Evolutionary conservation across 2,113 vertebrate genomes (phyloP).

Genomic region (Pica pica): DNA sequence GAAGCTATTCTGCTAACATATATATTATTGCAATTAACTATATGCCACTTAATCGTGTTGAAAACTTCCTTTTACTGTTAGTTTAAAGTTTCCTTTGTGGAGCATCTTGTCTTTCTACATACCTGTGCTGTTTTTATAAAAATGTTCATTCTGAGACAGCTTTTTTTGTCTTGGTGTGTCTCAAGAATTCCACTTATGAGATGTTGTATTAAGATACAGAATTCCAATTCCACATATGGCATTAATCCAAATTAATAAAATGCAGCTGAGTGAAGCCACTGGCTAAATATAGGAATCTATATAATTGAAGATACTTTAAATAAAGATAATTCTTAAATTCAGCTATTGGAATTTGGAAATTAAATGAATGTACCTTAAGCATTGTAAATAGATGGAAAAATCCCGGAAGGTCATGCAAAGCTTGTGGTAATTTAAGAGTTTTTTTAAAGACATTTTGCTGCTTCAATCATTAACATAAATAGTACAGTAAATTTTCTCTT

Average conservation of each 20-base stretch:
- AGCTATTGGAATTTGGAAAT: neutral
- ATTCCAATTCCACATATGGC: neutral
- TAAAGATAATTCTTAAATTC: neutral
- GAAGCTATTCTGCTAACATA: neutral
- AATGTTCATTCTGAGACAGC: neutral
- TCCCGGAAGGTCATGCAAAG: neutral
- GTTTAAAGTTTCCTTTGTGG: neutral
- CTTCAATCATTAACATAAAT: neutral
- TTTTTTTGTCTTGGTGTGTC: neutral
- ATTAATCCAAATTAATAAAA: conserved; percentile 26
- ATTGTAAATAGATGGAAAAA: neutral
- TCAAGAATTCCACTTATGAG: neutral
- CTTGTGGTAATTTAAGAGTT: neutral
- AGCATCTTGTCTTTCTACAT: neutral
- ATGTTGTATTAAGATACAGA: neutral
- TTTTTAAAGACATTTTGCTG: neutral
- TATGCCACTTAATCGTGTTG: neutral
- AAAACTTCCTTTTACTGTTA: neutral
- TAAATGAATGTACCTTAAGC: neutral
- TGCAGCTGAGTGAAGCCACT: neutral
- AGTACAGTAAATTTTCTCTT: neutral
- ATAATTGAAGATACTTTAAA: neutral
- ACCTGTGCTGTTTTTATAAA: neutral
- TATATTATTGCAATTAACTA: neutral
- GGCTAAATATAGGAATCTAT: neutral